Evolutionary conservation across 2,888 invertebrate species (phyloP), one percentile per base, ranked within the genome.

Genomic region (Teleiodes luculella): DNA sequence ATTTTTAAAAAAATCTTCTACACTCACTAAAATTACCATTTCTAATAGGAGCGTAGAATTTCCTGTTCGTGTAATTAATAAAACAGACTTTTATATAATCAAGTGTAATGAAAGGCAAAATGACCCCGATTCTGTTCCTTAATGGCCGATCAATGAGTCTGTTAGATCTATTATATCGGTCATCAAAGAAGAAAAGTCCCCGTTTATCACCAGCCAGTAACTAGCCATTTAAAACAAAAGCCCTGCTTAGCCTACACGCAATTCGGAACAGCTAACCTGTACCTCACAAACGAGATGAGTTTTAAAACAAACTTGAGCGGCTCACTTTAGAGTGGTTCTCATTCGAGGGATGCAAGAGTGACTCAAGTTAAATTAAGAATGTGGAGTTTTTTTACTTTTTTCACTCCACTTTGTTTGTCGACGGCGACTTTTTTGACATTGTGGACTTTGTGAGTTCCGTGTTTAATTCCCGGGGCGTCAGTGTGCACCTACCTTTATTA

Each of bases 321-420:
- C 46, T 65, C 73, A 58, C 61, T 54, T 33, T 60, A 62, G 48
- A 56, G 51, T 68, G 74, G 86, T 63, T 64, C 35, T 51, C 62
- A 60, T 66, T 76, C 74, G 75, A 84, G 83, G 83, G 85, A 83
- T 82, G 86, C 84, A 83, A 84, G 81, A 86, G 84, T 83, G 86
- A 86, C 86, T 88, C 86, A 88, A 88, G 88, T 88, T 89, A 88
- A 88, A 89, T 89, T 89, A 89, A 89, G 89, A 89, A 89, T 89
- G 86, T 88, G 86, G 82, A 86, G 72, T 70, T 78, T 78, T 72
- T 72, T 70, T 70, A 72, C 75, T 76, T 70, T 52, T 59, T 71
- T 67, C 66, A 67, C 72, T 74, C 76, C 76, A 80, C 80, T 84
- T 83, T 86, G 87, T 87, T 88, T 88, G 87, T 88, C 81, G 86